Evolutionary conservation across 2,888 invertebrate genomes (phyloP), one percentile per base, ranked within the genome.

Genomic region (Encarsia formosa): DNA sequence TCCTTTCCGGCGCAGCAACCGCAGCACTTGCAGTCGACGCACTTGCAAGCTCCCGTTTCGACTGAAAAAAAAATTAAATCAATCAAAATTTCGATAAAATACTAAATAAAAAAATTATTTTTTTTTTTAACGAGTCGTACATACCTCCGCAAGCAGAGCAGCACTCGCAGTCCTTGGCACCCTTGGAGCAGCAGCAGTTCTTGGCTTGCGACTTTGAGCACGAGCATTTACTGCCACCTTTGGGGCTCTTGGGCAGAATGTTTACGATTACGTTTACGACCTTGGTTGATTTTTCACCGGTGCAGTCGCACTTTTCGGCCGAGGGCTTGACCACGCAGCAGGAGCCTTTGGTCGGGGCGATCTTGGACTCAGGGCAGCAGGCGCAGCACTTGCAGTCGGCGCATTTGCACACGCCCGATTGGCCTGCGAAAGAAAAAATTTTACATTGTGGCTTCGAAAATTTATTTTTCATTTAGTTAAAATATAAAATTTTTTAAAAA

Each of bases 381-480:
- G 19, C 20, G 44, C 52, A 52, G 15, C 52, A 52, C 37, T 48
- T 48, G 20, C 52, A 52, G 1, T 29, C 39, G 13, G 9, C 45
- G 29, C 51, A 51, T 23, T 40, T 16, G 20, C 51, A 51, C 11
- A 1, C 22, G 4, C 16, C 41, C 2, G 23, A 23, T 16, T n/a
- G 19, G 15, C 39, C 42, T 43, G 18, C 22, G 16, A 16, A 15
- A 26, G 9, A 20, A 19, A 13, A 19, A 20, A 38, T 11, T 2
- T 13, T 13, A 19, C 1, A 2, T 9, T 20, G 20, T 4, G 3
- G n/a, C 9, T 11, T 2, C 13, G 13, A 18, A 16, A n/a, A 15
- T n/a, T 6, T 9, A 19, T 4, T 4, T 13, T 34, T 24, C 34
- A 16, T 18, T 23, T 13, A 19, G 20, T 35, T n/a, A n/a, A n/a